phyloP scores from a whole-genome alignment of 2,797 vertebrate genomes.

The Chlorospingus semifuscus region DNA sequence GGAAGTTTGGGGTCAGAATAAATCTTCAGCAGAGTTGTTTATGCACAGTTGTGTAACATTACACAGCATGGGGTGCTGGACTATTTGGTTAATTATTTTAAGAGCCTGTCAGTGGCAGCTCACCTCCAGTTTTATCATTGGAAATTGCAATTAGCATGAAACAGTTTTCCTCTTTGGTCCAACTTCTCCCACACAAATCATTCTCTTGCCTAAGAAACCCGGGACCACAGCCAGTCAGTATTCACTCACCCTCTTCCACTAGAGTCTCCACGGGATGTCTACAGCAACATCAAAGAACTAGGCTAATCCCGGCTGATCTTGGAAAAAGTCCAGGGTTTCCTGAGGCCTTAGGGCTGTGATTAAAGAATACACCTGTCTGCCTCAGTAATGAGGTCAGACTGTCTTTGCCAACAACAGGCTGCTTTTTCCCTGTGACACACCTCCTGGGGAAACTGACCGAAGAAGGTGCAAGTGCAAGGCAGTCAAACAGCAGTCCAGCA shows the following conservation, averaged over 20 bases:
- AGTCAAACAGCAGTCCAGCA: background rate
- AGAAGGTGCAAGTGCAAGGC: background rate
- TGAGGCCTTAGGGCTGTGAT: slow-evolving; percentile 24
- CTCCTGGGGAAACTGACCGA: background rate
- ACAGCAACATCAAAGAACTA: slow-evolving; percentile 42
- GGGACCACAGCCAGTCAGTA: background rate
- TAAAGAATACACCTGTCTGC: slow-evolving; percentile 48
- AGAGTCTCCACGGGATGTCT: background rate
- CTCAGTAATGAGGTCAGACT: slow-evolving; percentile 13
- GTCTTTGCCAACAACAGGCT: background rate
- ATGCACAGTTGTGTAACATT: slow-evolving; percentile 48
- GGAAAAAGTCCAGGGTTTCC: slow-evolving; percentile 31
- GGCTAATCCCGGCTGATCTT: slow-evolving; percentile 26
- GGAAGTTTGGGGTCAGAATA: slow-evolving; percentile 25
- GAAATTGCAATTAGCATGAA: slow-evolving; percentile 46
- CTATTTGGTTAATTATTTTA: slow-evolving; percentile 64
- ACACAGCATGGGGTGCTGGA: slow-evolving; percentile 48
- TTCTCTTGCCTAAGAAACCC: background rate
- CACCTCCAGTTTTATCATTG: slow-evolving; percentile 9
- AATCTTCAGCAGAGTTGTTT: slow-evolving; percentile 54
- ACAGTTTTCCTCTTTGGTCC: slow-evolving; percentile 12
- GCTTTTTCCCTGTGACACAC: background rate
- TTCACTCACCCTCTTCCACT: slow-evolving; percentile 10
- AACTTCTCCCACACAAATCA: slow-evolving; percentile 27
- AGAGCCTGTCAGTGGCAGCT: slow-evolving; percentile 26